Conservation (phyloP, 2,888 invertebrate genomes). For the Ennomos fuscantarius region DNA sequence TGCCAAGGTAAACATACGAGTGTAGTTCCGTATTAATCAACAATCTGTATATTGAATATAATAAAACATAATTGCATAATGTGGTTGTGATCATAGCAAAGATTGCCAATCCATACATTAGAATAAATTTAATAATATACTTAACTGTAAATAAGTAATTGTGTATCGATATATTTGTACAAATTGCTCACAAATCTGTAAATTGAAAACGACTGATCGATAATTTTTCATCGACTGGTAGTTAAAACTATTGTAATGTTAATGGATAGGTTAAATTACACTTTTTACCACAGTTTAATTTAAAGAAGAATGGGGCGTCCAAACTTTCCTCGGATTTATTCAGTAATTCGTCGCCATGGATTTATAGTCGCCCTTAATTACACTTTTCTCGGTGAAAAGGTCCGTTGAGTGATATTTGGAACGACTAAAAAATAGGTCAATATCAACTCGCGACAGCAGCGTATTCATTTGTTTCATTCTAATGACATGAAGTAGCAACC, state of each 20-base stretch:
- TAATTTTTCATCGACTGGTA: conserved; percentile 81
- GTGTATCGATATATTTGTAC: conserved; percentile 79
- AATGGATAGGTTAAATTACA: conserved; percentile 36
- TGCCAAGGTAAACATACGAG: conserved; percentile 35
- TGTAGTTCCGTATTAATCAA: conserved; percentile 19
- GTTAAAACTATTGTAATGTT: conserved; percentile 54
- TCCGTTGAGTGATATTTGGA: conserved; percentile 10
- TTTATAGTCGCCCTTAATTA: conserved; percentile 21
- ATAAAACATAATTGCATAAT: conserved; percentile 70
- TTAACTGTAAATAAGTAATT: conserved; percentile 74
- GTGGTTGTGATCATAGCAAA: conserved; percentile 83
- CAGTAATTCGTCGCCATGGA: conserved; percentile 19
- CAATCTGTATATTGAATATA: conserved; percentile 41
- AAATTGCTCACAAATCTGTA: conserved; percentile 82
- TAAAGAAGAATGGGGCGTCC: conserved; percentile 27
- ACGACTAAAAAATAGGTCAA: background rate
- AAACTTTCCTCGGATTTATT: conserved; percentile 18
- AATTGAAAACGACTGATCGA: conserved; percentile 81
- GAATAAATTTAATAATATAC: conserved; percentile 55
- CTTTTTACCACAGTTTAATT: conserved; percentile 20
- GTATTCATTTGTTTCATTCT: no score
- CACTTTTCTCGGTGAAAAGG: conserved; percentile 11
- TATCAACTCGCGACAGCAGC: no score
- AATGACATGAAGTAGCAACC: no score
- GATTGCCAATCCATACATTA: conserved; percentile 78